Conservation (phyloP, 2,797 vertebrate species). For the Periparus ater region DNA sequence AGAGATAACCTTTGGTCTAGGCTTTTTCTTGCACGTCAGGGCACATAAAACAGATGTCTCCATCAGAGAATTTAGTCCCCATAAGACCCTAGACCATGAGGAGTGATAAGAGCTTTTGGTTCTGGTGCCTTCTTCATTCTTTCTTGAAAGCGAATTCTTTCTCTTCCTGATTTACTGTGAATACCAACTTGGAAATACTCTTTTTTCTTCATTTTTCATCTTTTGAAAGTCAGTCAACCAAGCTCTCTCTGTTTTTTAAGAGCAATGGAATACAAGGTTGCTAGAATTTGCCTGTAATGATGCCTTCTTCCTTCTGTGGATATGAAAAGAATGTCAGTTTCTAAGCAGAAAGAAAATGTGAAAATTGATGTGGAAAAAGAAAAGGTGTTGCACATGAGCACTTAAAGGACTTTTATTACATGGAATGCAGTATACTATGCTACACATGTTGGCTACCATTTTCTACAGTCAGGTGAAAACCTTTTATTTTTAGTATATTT, state of each 20-base stretch:
- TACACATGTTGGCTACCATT: neutral
- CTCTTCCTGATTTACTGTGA: neutral
- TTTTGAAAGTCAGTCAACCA: neutral
- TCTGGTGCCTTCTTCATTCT: neutral
- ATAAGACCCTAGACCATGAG: neutral
- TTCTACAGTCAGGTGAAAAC: neutral
- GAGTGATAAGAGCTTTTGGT: neutral
- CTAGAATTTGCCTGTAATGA: neutral
- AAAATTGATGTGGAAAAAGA: neutral
- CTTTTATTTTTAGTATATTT: neutral
- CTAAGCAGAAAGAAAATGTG: neutral
- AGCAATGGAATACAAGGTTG: neutral
- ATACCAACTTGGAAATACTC: neutral
- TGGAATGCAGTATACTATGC: neutral
- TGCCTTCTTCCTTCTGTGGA: neutral
- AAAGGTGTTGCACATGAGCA: neutral
- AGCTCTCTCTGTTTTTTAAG: neutral
- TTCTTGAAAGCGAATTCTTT: neutral
- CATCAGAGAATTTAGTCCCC: neutral
- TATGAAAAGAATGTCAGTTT: neutral
- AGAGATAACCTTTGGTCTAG: constrained; percentile 45
- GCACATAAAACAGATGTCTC: constrained; percentile 13
- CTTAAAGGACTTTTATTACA: neutral
- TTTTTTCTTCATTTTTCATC: neutral
- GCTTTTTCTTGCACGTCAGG: constrained; percentile 14